phyloP scores from a whole-genome alignment of 37 sponge, comb jelly and placozoan species.

The Chondrilla cf. caribensis region DNA sequence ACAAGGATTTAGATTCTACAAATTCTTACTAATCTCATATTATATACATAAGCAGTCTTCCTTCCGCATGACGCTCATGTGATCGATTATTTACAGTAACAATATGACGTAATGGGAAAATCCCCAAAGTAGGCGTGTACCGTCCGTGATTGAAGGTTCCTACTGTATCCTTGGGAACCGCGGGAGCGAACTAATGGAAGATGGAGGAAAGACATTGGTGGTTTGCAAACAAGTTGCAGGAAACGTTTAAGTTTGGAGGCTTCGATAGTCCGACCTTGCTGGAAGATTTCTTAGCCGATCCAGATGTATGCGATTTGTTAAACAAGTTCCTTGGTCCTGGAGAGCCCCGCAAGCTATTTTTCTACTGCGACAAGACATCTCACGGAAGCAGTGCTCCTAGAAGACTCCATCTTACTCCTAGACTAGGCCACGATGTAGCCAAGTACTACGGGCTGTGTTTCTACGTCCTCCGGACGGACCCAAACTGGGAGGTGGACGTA shows the following conservation, averaged over 20 bases:
- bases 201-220: constrained; percentile 96
- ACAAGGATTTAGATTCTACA: too few relatives aligned
- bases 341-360: constrained; percentile 73
- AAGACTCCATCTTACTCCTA: constrained; percentile 37
- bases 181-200: background rate
- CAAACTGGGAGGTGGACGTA: constrained; percentile 45
- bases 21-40: too few relatives aligned
- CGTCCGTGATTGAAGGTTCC: background rate
- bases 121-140: background rate
- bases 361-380: constrained; percentile 65
- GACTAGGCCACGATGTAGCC: constrained; percentile 41
- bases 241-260: constrained; percentile 86
- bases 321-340: constrained; percentile 74
- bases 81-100: background rate
- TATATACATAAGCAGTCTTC: background rate
- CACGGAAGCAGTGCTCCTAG: constrained; percentile 22
- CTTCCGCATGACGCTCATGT: constrained; percentile 6
- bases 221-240: constrained; percentile 97
- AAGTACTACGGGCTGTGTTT: constrained; percentile 45
- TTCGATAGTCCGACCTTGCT: constrained; percentile 89
- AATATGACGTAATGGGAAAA: background rate
- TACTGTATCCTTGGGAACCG: background rate
- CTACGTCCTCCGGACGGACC: constrained; percentile 51
- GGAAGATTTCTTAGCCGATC: constrained; percentile 87
- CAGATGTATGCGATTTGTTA: constrained; percentile 74